Evolutionary conservation across 2,113 vertebrate genomes (phyloP), one percentile per base, ranked within the genome.

Genomic region (Leptosomus discolor): DNA sequence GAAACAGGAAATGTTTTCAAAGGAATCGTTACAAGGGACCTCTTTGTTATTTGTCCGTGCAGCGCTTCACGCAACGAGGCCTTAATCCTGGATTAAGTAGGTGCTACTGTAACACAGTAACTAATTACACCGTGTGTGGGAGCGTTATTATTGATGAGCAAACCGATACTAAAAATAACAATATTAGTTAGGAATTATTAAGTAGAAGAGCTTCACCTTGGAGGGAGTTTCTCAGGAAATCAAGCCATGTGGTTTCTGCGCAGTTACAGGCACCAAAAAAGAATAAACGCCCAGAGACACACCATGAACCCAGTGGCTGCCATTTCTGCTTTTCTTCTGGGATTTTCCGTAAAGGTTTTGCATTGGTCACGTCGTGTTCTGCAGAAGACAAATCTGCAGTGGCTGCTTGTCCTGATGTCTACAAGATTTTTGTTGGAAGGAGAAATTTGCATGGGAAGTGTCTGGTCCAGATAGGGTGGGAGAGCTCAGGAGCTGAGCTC

Each of bases 1-100:
- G 92, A 90, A 90, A 90, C 92, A 95, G 95, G 96, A 97, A 97
- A 92, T 78, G 70, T 82, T 97, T 96, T 97, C 97, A 97, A 97
- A 97, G 94, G 95, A 61, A 75, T 83, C 46, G 5, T 94, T 96
- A 96, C 94, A 97, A 95, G 87, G 81, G 89, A 92, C 61, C 67
- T 34, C 94, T 95, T 97, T 96, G 95, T 97, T 97, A 82, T 50
- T 97, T 85, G 92, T 84, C 92, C 4, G 4, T 34, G 80, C 54
- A 87, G 81, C 1, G 6, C 46, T 95, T 94, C 0, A 3, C 64
- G 68, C 88, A 75, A 22, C 2, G 17, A 11, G 1, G 39, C 48
- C 68, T 86, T 87, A 84, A 95, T 87, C 84, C 65, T 92, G 92
- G 91, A 95, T 94, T 90, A 81, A 96, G 86, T 79, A 95, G 96